A percentile compares a stretch with the other conserved stretches of the same genome.
These are phyloP conservation scores for Echinometra lucunter DNA, from an alignment of 53 echinoderm and acorn worm genomes.

Conservation along the genomic window DNA sequence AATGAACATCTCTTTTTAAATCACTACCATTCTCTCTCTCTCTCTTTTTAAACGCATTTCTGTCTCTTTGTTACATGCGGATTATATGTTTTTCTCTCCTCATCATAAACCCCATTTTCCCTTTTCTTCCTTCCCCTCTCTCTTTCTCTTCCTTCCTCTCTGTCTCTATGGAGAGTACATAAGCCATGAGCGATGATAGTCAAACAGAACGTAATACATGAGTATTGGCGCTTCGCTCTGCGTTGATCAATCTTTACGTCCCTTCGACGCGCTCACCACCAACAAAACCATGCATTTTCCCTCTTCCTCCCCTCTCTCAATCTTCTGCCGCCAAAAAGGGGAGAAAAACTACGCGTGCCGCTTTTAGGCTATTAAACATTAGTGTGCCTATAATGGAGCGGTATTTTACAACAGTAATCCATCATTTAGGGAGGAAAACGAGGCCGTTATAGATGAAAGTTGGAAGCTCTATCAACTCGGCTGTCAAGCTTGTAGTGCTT, in stretches of 20 bases:
- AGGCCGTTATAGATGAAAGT: neutral
- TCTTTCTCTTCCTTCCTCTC: neutral
- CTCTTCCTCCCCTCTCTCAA: neutral
- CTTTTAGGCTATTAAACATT: conserved; percentile 67
- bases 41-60: neutral
- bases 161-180: conserved; percentile 23
- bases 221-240: conserved; percentile 19
- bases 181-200: conserved; percentile 41
- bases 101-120: neutral
- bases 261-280: neutral
- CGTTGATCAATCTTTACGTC: conserved; percentile 45
- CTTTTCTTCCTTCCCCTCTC: neutral
- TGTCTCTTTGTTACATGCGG: neutral
- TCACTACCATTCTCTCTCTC: neutral
- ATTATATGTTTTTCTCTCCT: too few species aligned
- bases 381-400: conserved; percentile 61
- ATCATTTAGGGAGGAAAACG: conserved; percentile 45
- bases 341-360: conserved; percentile 49
- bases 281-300: conserved; percentile 39
- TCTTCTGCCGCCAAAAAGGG: conserved; percentile 27
- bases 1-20: neutral
- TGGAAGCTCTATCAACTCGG: conserved; percentile 3
- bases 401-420: conserved; percentile 62
- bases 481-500: neutral
- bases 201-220: conserved; percentile 41